Percentiles rank a stretch among this genome's conserved stretches.
These are phyloP conservation scores for Zaprionus obscuricornis DNA, from an alignment of 2,888 invertebrate species.

Conservation along the genomic window DNA sequence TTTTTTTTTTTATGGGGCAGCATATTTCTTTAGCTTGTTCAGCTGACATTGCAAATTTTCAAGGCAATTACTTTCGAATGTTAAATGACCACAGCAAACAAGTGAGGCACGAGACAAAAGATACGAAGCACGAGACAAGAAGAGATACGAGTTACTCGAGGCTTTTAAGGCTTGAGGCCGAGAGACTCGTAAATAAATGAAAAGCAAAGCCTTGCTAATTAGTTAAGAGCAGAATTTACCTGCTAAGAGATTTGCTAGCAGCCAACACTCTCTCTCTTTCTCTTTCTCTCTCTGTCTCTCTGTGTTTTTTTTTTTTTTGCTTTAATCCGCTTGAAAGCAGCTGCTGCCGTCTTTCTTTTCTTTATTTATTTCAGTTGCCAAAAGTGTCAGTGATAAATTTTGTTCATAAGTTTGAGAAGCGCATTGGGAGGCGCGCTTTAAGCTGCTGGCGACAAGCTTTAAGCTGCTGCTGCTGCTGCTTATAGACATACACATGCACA, in stretches of 20 bases:
- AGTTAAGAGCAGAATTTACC: slow-evolving; percentile 43
- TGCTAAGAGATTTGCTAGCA: slow-evolving; percentile 23
- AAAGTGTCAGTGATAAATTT: slow-evolving; percentile 60
- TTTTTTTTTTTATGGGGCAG: too few species aligned
- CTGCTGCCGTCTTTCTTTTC: slow-evolving; percentile 42
- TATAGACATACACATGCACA: too few species aligned
- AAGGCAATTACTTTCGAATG: slow-evolving; percentile 27
- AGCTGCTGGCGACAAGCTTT: slow-evolving; percentile 23
- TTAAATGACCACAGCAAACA: slow-evolving; percentile 23
- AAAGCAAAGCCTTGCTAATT: slow-evolving; percentile 51
- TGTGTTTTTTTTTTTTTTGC: not conserved
- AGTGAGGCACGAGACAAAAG: not conserved
- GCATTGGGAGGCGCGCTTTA: slow-evolving; percentile 38
- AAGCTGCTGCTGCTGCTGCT: not conserved
- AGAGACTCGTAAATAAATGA: slow-evolving; percentile 41
- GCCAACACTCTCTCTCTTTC: not conserved
- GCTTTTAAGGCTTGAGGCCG: too few species aligned
- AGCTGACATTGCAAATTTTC: not conserved
- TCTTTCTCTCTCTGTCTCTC: not conserved
- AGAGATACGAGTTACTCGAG: too few species aligned
- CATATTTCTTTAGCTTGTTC: too few species aligned
- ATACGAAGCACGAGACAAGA: not conserved
- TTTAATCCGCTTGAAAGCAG: slow-evolving; percentile 57
- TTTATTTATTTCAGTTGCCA: slow-evolving; percentile 38
- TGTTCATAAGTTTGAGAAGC: slow-evolving; percentile 56